These are phyloP conservation scores for Hippocampus comes DNA, from an alignment of 2,113 vertebrate genomes.

Conservation along the genomic window DNA sequence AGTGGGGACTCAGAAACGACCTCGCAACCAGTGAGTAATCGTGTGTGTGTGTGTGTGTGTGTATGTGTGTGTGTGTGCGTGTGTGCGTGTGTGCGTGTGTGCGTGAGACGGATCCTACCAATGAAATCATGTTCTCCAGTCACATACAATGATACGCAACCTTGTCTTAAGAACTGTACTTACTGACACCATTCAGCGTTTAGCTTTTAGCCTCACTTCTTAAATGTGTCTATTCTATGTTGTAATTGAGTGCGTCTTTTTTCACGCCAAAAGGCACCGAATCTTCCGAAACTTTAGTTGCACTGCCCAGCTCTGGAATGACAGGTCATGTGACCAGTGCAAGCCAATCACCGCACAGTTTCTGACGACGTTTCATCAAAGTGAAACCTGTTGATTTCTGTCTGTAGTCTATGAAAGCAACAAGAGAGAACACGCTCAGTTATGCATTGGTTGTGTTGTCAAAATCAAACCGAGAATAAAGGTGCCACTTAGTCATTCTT, in stretches of 20 bases:
- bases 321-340: constrained; percentile 49
- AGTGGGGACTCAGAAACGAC: constrained; percentile 70
- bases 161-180: not conserved
- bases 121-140: constrained; percentile 5
- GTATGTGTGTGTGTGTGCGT: constrained; percentile 13
- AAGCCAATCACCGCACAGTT: constrained; percentile 32
- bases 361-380: constrained; percentile 11
- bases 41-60: constrained; percentile 3
- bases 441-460: not conserved
- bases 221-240: not conserved
- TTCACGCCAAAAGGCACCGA: constrained; percentile 3
- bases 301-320: constrained; percentile 16
- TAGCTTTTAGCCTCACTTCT: not conserved
- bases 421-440: not conserved
- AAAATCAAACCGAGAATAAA: not conserved
- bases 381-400: constrained; percentile 54
- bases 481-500: constrained; percentile 15
- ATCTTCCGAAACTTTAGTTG: constrained; percentile 32
- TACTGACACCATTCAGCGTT: not conserved
- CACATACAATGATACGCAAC: not conserved
- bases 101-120: not conserved
- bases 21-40: constrained; percentile 58
- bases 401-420: not conserved
- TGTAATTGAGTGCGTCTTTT: not conserved
- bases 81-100: not conserved